phyloP scores from a whole-genome alignment of 2,888 invertebrate species.

The Macaria liturata region DNA sequence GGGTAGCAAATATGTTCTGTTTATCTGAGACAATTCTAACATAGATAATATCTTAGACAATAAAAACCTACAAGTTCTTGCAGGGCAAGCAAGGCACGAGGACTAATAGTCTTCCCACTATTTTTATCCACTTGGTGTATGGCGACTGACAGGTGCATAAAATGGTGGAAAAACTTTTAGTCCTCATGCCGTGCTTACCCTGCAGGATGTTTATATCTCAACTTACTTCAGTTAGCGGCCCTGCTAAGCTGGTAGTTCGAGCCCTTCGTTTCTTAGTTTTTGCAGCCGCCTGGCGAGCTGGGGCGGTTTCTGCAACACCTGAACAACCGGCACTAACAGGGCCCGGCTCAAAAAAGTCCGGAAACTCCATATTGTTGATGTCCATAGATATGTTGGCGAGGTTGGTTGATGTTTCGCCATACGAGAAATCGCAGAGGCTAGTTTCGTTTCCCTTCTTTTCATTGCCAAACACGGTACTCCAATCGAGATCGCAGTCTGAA shows the following conservation, averaged over 20 bases:
- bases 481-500: conserved; percentile 58
- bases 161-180: no score
- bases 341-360: conserved; percentile 54
- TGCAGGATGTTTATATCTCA: no score
- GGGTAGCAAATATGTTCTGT: no score
- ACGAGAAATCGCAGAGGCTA: conserved; percentile 65
- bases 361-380: conserved; percentile 50
- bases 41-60: no score
- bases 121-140: no score
- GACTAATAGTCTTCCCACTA: no score
- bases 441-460: conserved; percentile 49
- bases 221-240: conserved; percentile 34
- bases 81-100: no score
- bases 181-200: no score
- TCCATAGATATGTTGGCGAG: conserved; percentile 45
- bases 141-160: no score
- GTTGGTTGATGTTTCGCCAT: conserved; percentile 59
- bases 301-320: conserved; percentile 38
- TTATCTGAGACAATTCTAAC: no score
- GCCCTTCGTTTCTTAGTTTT: conserved; percentile 49
- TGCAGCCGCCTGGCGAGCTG: conserved; percentile 41
- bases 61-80: no score
- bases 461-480: conserved; percentile 35
- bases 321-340: conserved; percentile 52
- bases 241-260: conserved; percentile 50